Evolutionary conservation across 37 sponge, comb jelly and placozoan genomes (phyloP).

Genomic region (Diacarnus erythraeanus): DNA sequence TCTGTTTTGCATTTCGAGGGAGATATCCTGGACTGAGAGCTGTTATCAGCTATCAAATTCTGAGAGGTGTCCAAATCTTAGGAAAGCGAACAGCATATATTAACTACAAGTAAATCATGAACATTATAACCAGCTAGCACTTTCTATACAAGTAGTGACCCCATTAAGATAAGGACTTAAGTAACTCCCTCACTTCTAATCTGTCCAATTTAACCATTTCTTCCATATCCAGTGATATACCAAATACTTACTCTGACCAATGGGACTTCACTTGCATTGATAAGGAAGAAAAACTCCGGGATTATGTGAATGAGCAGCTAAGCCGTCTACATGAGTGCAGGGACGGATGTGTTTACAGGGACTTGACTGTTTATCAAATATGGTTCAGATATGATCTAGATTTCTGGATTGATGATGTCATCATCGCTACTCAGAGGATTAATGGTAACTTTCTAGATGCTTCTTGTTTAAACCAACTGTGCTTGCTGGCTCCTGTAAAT

Average conservation of each 20-base stretch:
- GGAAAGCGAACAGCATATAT: background rate
- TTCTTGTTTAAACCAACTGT: too few relatives aligned
- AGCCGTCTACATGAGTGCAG: too few relatives aligned
- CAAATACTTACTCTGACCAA: too few relatives aligned
- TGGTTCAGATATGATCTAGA: background rate
- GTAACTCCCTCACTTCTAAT: too few relatives aligned
- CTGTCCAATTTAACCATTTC: too few relatives aligned
- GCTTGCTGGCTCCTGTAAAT: too few relatives aligned
- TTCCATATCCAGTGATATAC: too few relatives aligned
- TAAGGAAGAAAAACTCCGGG: too few relatives aligned
- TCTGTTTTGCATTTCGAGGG: conserved; percentile 2
- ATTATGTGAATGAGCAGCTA: too few relatives aligned
- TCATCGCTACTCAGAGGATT: background rate
- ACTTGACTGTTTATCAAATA: background rate
- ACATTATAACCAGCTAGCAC: too few relatives aligned
- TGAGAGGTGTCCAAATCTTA: background rate
- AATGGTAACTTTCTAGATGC: background rate
- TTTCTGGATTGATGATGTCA: conserved; percentile 1
- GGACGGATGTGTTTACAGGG: background rate
- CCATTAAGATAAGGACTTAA: too few relatives aligned
- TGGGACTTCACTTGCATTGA: background rate
- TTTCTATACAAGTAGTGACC: too few relatives aligned
- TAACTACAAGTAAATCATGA: background rate
- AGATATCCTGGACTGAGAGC: background rate
- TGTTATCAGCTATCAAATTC: background rate